Base-by-base conservation (phyloP, 2,113 vertebrate genomes). In the Cyanoramphus novaezelandiae region DNA sequence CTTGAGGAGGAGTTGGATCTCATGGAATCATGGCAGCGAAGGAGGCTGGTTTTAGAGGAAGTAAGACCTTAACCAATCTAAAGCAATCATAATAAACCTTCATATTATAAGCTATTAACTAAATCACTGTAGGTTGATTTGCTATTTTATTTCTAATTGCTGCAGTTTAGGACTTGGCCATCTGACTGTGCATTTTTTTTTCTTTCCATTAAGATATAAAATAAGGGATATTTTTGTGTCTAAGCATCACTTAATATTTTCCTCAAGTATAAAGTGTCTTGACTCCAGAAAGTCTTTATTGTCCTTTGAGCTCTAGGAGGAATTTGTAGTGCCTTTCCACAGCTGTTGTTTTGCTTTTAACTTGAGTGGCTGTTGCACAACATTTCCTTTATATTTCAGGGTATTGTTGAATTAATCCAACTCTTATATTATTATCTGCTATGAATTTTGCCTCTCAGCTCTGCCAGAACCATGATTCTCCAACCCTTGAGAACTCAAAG, bases 341-440 rank as follows among this genome's bases (percentile, higher is more conserved):
- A 94, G 88, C 82, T 96, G 92, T 81, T 96, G 94, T 94, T 92
- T 92, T 91, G 50, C 72, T 81, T 60, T 75, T 67, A 41, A 65
- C 41, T n/a, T 25, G 71, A 92, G 60, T 41, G 28, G 53, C 62
- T 80, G 50, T 94, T 95, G 86, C 88, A 83, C 86, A 92, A 92
- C 50, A 53, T 83, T 92, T 95, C 87, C 91, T 91, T 93, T 94
- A 77, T 86, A 83, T 93, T 92, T 86, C 53, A 53, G 76, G 55
- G 41, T 25, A 69, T 41, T 41, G 64, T 28, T 29, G n/a, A 82
- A 44, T 13, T 35, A 88, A 49, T 37, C 29, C 29, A 88, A 41
- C 41, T 75, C 65, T 50, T 78, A 70, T 18, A 31, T 77, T 46
- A 35, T 67, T 57, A n/a, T 50, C 33, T 82, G 16, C 62, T 57